Percentiles rank a stretch among this genome's conserved stretches.
These are phyloP conservation scores for Corythornis cristatus DNA, from an alignment of 2,113 vertebrate genomes.

Conservation along the genomic window DNA sequence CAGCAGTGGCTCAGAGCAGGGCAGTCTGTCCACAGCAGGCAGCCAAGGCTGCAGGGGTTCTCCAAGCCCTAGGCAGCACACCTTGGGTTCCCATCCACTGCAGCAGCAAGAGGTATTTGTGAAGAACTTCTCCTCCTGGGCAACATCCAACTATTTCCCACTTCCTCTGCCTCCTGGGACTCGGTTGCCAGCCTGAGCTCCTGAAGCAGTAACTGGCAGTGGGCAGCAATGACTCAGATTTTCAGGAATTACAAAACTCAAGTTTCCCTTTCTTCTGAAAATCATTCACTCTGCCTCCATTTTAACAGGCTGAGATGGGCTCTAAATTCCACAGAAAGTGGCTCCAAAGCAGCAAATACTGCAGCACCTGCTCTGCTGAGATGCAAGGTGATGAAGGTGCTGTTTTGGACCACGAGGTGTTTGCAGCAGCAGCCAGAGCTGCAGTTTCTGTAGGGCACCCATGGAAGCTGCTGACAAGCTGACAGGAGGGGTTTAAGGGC, in stretches of 20 bases:
- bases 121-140: conserved; percentile 8
- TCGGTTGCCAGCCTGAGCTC: conserved; percentile 33
- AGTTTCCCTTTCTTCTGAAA: not conserved
- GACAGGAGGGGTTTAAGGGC: not conserved
- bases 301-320: not conserved
- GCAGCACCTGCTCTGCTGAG: not conserved
- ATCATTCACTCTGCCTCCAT: not conserved
- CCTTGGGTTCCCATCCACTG: not conserved
- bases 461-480: not conserved
- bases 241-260: conserved; percentile 11
- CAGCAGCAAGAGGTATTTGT: not conserved
- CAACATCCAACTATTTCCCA: conserved; percentile 21
- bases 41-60: not conserved
- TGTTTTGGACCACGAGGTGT: not conserved
- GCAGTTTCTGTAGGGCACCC: not conserved
- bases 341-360: not conserved
- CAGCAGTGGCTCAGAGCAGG: not conserved
- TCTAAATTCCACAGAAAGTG: not conserved
- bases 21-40: not conserved
- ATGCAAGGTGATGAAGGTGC: fast-evolving
- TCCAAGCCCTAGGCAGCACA: not conserved
- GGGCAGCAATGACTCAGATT: conserved; percentile 34
- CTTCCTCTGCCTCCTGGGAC: conserved; percentile 44
- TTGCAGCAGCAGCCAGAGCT: not conserved
- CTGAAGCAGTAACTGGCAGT: conserved; percentile 9